A percentile compares a stretch with the other conserved stretches of the same genome.
phyloP scores from a whole-genome alignment of 2,888 invertebrate genomes.

The Andrena dorsata region DNA sequence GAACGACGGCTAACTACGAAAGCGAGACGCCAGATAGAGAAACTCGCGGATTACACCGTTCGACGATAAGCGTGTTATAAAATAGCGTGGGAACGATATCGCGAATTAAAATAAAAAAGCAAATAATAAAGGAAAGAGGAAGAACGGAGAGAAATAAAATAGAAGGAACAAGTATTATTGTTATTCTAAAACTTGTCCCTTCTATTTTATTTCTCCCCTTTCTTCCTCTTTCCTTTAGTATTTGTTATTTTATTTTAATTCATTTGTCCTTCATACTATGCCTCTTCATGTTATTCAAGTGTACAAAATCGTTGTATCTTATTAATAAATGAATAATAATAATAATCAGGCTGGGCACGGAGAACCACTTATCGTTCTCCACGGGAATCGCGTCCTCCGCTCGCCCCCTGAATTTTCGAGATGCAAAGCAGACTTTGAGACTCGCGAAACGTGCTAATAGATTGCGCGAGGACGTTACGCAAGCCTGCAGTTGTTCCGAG shows the following conservation, averaged over 20 bases:
- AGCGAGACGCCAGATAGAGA: background rate
- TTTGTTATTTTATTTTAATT: too few species aligned
- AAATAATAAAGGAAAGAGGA: background rate
- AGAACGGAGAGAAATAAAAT: background rate
- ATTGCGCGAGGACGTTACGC: background rate
- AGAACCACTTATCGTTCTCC: too few species aligned
- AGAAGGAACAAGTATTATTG: background rate
- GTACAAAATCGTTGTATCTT: too few species aligned
- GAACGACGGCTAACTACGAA: background rate
- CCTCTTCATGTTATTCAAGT: too few species aligned
- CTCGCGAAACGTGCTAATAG: background rate
- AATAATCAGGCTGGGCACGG: too few species aligned
- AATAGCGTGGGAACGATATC: slow-evolving; percentile 30
- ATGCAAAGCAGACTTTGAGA: background rate
- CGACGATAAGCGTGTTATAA: background rate
- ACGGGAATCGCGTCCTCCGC: too few species aligned
- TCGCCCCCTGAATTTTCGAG: background rate
- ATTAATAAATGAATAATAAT: too few species aligned
- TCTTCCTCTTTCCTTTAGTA: too few species aligned
- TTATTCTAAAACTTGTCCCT: too few species aligned
- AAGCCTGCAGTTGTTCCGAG: background rate
- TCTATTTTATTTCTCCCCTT: too few species aligned
- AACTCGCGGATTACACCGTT: background rate
- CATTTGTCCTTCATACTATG: too few species aligned
- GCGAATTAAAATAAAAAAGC: background rate